Evolutionary conservation across 2,888 invertebrate genomes (phyloP).

Genomic region (Orchesellides sinensis): DNA sequence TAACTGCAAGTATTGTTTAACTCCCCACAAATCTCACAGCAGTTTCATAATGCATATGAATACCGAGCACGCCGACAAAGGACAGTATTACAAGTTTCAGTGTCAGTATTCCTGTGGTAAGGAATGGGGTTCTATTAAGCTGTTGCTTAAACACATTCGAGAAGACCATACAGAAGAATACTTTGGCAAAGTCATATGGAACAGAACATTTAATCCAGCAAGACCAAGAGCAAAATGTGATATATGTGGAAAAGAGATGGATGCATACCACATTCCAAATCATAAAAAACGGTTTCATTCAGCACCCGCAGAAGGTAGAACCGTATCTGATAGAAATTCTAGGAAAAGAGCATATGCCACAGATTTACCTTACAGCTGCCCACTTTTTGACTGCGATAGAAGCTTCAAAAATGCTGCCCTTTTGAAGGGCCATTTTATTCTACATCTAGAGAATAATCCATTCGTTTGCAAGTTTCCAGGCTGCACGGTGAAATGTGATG

Average conservation of each 20-base stretch:
- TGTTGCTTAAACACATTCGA: slow-evolving; percentile 8
- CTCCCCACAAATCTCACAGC: slow-evolving; percentile 10
- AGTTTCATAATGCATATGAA: slow-evolving; percentile 38
- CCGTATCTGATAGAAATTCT: background rate
- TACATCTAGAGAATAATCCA: slow-evolving; percentile 48
- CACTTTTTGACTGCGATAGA: background rate
- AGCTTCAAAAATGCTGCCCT: background rate
- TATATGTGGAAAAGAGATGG: slow-evolving; percentile 18
- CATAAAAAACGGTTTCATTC: slow-evolving; percentile 21
- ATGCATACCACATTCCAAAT: slow-evolving; percentile 2
- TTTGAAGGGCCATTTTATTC: slow-evolving; percentile 42
- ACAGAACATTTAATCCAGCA: background rate
- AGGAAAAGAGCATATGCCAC: background rate
- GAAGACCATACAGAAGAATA: slow-evolving; percentile 13
- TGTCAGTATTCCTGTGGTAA: slow-evolving; percentile 20
- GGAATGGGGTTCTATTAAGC: slow-evolving; percentile 26
- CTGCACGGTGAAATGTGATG: slow-evolving; percentile 47
- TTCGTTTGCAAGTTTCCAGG: slow-evolving; percentile 31
- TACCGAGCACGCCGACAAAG: slow-evolving; percentile 18
- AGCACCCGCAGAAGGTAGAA: background rate
- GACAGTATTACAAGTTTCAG: background rate
- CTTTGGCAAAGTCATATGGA: slow-evolving; percentile 16
- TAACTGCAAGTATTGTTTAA: slow-evolving; percentile 47
- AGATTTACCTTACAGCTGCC: background rate
- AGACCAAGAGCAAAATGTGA: slow-evolving; percentile 34